Percentiles rank a stretch among this genome's conserved stretches.
phyloP scores from a whole-genome alignment of 2,113 vertebrate species.

The Psettodes erumei region DNA sequence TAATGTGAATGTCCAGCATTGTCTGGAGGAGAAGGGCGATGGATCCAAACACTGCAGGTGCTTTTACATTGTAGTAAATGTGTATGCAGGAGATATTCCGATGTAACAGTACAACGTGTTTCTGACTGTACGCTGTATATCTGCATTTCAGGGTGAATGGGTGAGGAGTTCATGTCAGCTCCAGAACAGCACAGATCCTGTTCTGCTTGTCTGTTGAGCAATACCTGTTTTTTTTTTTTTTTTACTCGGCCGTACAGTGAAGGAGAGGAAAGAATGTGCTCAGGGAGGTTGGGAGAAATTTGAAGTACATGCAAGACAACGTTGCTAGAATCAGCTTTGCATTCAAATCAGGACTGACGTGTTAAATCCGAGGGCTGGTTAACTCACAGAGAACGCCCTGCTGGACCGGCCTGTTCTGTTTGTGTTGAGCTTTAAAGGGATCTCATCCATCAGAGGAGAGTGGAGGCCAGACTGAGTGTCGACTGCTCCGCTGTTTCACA shows the following conservation, averaged over 20 bases:
- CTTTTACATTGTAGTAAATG: not conserved
- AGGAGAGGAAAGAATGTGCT: conserved; percentile 57
- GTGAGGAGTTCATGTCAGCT: conserved; percentile 31
- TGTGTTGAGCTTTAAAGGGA: conserved; percentile 32
- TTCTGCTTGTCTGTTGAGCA: conserved; percentile 83
- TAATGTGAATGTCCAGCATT: not conserved
- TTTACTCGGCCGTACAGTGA: not conserved
- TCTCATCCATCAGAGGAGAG: conserved; percentile 13
- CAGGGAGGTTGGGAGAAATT: conserved; percentile 45
- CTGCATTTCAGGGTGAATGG: conserved; percentile 14
- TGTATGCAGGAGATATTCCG: not conserved
- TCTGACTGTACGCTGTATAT: conserved; percentile 23
- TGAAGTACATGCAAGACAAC: conserved; percentile 48
- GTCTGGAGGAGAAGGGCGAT: no score
- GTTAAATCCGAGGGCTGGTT: conserved; percentile 15
- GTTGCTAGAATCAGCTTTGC: conserved; percentile 17
- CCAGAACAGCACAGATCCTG: conserved; percentile 69
- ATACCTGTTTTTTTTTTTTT: conserved; percentile 82
- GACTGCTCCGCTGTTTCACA: not conserved
- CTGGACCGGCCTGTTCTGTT: conserved; percentile 40
- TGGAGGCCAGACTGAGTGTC: not conserved
- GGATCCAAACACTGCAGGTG: no score
- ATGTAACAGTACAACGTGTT: not conserved
- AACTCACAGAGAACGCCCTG: conserved; percentile 22
- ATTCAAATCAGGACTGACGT: not conserved